Evolutionary conservation across 2,797 vertebrate genomes (phyloP).

Genomic region (Bovichtus diacanthus): DNA sequence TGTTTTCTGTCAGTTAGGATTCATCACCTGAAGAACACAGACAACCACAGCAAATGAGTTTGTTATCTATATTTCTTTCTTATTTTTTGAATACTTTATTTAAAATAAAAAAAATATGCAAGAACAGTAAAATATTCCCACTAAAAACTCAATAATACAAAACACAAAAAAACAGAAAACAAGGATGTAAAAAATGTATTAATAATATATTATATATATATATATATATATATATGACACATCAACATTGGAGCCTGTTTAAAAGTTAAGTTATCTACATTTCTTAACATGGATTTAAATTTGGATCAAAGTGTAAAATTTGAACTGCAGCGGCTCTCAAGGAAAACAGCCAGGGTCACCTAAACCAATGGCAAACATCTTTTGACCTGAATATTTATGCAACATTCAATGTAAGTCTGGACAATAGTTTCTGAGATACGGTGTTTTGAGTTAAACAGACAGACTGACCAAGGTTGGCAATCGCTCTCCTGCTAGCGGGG

Average conservation of each 20-base stretch:
- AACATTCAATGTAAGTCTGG: not conserved
- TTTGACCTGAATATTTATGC: not conserved
- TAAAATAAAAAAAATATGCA: too few relatives aligned
- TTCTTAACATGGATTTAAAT: not conserved
- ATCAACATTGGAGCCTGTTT: too few relatives aligned
- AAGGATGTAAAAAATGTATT: too few relatives aligned
- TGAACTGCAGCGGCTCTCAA: not conserved
- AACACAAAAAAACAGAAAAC: too few relatives aligned
- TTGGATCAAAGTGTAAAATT: not conserved
- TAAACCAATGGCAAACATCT: not conserved
- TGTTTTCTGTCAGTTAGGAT: not conserved
- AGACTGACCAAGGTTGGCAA: conserved; percentile 31
- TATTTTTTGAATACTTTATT: too few relatives aligned
- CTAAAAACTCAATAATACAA: too few relatives aligned
- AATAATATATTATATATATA: too few relatives aligned
- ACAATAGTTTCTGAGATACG: not conserved
- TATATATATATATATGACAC: too few relatives aligned
- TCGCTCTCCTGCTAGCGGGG: not conserved
- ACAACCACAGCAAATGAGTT: not conserved
- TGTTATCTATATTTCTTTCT: not conserved
- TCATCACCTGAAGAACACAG: not conserved
- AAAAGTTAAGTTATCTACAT: not conserved
- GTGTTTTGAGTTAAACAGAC: conserved; percentile 9
- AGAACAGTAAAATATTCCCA: too few relatives aligned
- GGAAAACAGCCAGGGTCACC: conserved; percentile 5